phyloP scores from a whole-genome alignment of 2,888 invertebrate species.

The Rhopalosiphum nymphaeae region DNA sequence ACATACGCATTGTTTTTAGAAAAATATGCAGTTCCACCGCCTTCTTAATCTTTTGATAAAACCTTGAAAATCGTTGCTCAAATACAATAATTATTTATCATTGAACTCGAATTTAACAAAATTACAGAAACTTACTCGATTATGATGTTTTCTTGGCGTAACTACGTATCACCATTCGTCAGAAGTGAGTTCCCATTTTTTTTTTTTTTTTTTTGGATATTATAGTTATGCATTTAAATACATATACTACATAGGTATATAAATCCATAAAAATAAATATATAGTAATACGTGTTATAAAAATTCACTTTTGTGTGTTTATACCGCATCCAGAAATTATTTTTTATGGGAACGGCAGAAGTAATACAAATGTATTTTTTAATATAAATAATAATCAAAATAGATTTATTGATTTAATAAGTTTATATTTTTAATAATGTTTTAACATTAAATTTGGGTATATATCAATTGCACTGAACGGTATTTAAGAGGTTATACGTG shows the following conservation, averaged over 20 bases:
- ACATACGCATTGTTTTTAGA: neutral
- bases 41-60: too few species aligned
- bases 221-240: too few species aligned
- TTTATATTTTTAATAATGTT: too few species aligned
- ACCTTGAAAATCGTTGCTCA: neutral
- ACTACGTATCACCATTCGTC: neutral
- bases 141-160: neutral
- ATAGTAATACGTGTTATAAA: neutral
- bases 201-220: too few species aligned
- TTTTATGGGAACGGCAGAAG: neutral
- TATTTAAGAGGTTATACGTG: too few species aligned
- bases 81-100: neutral
- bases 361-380: neutral
- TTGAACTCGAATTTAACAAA: neutral
- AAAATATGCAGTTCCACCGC: neutral
- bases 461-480: too few species aligned
- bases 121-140: neutral
- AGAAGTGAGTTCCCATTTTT: neutral
- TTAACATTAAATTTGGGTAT: too few species aligned
- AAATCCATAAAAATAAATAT: neutral
- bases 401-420: neutral
- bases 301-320: neutral
- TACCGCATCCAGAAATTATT: neutral
- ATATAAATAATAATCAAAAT: neutral
- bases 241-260: neutral